phyloP scores from a whole-genome alignment of 2,113 vertebrate genomes.

The Macrotus californicus region DNA sequence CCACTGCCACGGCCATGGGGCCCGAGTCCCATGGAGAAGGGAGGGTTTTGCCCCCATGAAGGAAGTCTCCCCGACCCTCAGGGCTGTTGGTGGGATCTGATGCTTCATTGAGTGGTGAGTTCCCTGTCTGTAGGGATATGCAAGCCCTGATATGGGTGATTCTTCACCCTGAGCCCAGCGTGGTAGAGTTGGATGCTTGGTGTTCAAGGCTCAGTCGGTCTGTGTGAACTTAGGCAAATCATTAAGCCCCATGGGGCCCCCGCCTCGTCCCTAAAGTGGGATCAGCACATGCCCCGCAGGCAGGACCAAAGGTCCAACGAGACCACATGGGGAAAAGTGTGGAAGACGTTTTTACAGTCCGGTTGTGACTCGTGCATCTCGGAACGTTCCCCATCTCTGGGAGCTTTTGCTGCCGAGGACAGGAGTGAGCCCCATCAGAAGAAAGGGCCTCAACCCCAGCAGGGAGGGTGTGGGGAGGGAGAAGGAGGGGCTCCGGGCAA shows the following conservation, averaged over 20 bases:
- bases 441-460: not conserved
- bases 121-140: not conserved
- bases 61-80: not conserved
- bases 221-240: not conserved
- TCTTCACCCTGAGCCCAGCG: not conserved
- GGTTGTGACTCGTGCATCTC: accelerated
- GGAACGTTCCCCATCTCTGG: not conserved
- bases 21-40: accelerated
- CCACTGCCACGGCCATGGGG: not conserved
- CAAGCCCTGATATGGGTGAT: too few species aligned
- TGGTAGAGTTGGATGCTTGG: not conserved
- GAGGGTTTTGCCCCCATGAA: not conserved
- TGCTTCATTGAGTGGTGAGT: not conserved
- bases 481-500: not conserved
- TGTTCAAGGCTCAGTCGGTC: not conserved
- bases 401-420: not conserved
- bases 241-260: accelerated
- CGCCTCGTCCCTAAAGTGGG: not conserved
- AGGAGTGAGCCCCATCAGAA: not conserved
- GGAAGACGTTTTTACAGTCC: accelerated
- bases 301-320: accelerated
- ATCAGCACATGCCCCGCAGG: accelerated
- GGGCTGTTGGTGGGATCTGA: not conserved
- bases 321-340: accelerated
- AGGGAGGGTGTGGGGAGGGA: too few species aligned